Evolutionary conservation across 92 coral and sea anemone species (phyloP).

Genomic region (Hydrozoanthus gracilis): DNA sequence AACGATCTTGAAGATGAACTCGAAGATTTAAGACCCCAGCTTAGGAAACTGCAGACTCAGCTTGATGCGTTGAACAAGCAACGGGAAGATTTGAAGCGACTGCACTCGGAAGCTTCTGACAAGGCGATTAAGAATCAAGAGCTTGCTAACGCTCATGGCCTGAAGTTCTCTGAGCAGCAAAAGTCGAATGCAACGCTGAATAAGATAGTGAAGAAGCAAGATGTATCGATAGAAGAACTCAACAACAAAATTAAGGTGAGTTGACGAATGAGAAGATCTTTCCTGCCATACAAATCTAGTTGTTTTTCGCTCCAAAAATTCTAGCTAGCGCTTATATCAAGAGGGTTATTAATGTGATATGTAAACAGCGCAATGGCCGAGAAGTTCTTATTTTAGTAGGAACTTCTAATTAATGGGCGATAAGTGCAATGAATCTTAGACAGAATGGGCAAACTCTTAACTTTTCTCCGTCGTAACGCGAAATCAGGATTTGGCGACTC

Average conservation of each 20-base stretch:
- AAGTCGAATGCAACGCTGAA: slow-evolving; percentile 81
- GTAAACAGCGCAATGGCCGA: no score
- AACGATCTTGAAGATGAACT: slow-evolving; percentile 64
- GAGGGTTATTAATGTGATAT: no score
- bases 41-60: slow-evolving; percentile 68
- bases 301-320: no score
- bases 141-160: slow-evolving; percentile 55
- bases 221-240: slow-evolving; percentile 61
- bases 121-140: slow-evolving; percentile 66
- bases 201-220: slow-evolving; percentile 78
- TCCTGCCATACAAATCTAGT: no score
- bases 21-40: slow-evolving; percentile 60
- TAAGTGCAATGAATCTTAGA: no score
- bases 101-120: slow-evolving; percentile 67
- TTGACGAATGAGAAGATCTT: neutral
- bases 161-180: slow-evolving; percentile 77
- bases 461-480: no score
- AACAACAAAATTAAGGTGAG: slow-evolving; percentile 57
- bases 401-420: no score
- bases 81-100: slow-evolving; percentile 74
- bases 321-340: no score
- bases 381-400: no score
- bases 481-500: no score
- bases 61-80: slow-evolving; percentile 72
- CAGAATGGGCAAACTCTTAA: no score